Evolutionary conservation across 2,888 invertebrate genomes (phyloP), one percentile per base, ranked within the genome.

Genomic region (Deroplatys truncata): DNA sequence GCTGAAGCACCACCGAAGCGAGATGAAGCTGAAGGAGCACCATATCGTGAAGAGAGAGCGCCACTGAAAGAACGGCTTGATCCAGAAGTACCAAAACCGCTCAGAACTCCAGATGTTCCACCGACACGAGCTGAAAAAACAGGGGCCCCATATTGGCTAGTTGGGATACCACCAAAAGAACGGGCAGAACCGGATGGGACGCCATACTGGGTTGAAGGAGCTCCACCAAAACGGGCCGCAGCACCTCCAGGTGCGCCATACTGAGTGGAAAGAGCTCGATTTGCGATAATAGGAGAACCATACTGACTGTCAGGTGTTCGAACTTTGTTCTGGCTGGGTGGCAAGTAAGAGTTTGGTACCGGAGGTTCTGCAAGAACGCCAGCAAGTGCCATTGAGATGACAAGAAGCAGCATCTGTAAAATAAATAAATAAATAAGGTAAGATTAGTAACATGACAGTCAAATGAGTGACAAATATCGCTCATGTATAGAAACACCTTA

Each of bases 241-340:
- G 84, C 72, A 25, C 29, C 85, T 10, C 89, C 89, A 20, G 92
- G 92, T 49, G 91, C 91, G 31, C 92, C 92, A 85, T 92, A 92
- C 89, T 92, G 92, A 82, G 90, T 90, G 35, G 91, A 91, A 15
- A 90, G 91, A 84, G 89, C 88, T 16, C 84, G 88, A 28, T 56
- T 28, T 49, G 72, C 31, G 7, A 43, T 83, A 85, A 31, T n/a
- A 10, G 91, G 91, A 82, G 90, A 88, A 15, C 90, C 91, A 82
- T 90, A 90, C 28, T 90, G 89, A 72, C 86, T 82, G 9, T 90
- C 90, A 43, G 91, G 91, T 10, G 88, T 84, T 43, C 29, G 82
- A 35, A 7, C 35, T 35, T 7, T 9, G 35, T 5, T 35, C 35
- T 8, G 35, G 7, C 35, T 35, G 35, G 35, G 35, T 35, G 35